Percentiles rank a stretch among this genome's conserved stretches.
Conservation (phyloP, 1,140 invertebrate species). For the Drepana arcuata region DNA sequence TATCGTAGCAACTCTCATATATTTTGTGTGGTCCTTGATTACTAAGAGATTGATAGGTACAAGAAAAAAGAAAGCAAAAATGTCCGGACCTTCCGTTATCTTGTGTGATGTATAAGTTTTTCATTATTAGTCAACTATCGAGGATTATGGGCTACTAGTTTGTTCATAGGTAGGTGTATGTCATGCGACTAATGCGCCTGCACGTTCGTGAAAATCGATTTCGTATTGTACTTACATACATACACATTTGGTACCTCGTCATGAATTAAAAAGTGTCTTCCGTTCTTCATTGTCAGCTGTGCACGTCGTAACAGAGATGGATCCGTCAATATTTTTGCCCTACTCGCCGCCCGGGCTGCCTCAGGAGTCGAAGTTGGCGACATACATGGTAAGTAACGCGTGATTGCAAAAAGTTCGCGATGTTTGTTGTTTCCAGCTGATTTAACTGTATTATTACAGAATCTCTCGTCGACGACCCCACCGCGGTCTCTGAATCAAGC, state of each 20-base stretch:
- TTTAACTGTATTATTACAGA: conserved; percentile 37
- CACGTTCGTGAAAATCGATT: too few species aligned
- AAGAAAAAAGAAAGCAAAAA: conserved; percentile 17
- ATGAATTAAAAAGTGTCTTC: too few species aligned
- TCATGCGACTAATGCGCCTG: too few species aligned
- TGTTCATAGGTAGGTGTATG: too few species aligned
- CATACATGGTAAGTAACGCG: conserved; percentile 85
- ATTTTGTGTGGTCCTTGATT: conserved; percentile 23
- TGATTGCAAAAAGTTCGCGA: too few species aligned
- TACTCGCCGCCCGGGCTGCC: conserved; percentile 80
- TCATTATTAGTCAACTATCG: too few species aligned
- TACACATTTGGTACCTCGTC: too few species aligned
- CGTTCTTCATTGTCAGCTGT: conserved; percentile 8
- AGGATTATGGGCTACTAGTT: too few species aligned
- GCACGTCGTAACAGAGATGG: conserved; percentile 28
- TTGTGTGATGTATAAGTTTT: too few species aligned
- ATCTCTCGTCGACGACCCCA: conserved; percentile 37
- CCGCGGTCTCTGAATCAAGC: conserved; percentile 37
- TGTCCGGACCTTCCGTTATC: conserved; percentile 16
- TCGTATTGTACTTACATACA: too few species aligned
- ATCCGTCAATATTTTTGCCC: conserved; percentile 49
- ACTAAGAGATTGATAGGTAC: conserved; percentile 13
- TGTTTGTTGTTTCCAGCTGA: too few species aligned
- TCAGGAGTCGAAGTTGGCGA: conserved; percentile 87
- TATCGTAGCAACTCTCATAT: conserved; percentile 18